Percentiles rank a stretch among this genome's conserved stretches.
These are phyloP conservation scores for Nipponia nippon DNA, from an alignment of 2,113 vertebrate genomes.

Conservation along the genomic window DNA sequence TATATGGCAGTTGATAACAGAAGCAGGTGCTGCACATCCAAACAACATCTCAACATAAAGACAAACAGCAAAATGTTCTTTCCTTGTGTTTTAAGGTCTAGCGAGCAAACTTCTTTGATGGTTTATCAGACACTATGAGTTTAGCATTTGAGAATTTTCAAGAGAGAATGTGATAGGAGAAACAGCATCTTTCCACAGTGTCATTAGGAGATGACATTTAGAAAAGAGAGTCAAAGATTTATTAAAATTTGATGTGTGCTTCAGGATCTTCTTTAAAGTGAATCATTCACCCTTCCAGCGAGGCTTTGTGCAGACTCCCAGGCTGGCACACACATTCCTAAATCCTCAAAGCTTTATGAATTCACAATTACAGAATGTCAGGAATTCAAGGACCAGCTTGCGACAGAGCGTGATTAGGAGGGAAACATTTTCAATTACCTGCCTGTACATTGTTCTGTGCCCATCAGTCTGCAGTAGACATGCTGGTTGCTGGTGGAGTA, in stretches of 20 bases:
- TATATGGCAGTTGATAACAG: neutral
- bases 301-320: neutral
- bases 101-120: neutral
- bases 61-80: neutral
- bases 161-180: neutral
- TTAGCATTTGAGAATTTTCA: neutral
- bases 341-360: neutral
- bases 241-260: slow-evolving; percentile 17
- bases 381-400: neutral
- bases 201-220: slow-evolving; percentile 35
- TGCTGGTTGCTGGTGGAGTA: neutral
- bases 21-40: neutral
- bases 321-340: neutral
- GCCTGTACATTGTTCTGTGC: neutral
- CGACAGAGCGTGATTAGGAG: neutral
- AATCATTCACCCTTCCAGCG: neutral
- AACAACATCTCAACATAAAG: neutral
- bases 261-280: neutral
- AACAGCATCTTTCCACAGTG: neutral
- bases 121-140: neutral
- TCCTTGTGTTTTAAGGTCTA: neutral
- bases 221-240: neutral
- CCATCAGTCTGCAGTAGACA: neutral
- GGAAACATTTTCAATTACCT: neutral
- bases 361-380: neutral